phyloP scores from a whole-genome alignment of 2,113 vertebrate genomes.

The Corvus cornix region DNA sequence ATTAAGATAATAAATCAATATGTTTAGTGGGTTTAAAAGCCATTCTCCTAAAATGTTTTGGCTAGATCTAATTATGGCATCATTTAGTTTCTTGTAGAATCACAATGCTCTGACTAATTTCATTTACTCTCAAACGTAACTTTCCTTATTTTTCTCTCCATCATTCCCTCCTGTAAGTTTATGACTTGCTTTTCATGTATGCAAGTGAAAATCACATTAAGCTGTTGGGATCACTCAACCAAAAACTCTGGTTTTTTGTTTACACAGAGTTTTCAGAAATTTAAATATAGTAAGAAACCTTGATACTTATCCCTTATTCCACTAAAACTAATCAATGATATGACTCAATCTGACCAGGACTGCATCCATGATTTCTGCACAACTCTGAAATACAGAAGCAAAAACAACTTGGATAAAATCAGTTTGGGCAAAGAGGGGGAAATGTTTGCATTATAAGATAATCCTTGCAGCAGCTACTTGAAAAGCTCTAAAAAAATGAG shows the following conservation, averaged over 20 bases:
- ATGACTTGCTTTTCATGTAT: background rate
- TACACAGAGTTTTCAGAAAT: background rate
- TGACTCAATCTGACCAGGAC: background rate
- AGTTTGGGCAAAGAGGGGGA: background rate
- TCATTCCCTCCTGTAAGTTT: background rate
- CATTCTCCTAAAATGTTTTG: conserved; percentile 16
- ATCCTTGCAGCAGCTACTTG: background rate
- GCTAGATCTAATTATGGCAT: conserved; percentile 21
- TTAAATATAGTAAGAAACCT: background rate
- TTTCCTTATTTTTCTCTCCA: background rate
- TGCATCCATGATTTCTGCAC: background rate
- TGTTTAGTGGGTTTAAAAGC: conserved; percentile 10
- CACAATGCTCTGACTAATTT: conserved; percentile 24
- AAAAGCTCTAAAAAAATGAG: background rate
- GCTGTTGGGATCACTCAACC: background rate
- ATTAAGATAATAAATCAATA: conserved; percentile 53
- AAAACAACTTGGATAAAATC: background rate
- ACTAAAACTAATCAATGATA: background rate
- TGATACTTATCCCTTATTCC: background rate
- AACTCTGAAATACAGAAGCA: background rate
- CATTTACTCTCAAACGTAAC: conserved; percentile 3
- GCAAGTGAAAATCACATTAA: background rate
- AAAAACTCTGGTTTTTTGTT: background rate
- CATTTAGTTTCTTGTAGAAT: conserved; percentile 1
- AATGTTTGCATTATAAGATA: background rate